Percentiles rank a stretch among this genome's conserved stretches.
phyloP scores from a whole-genome alignment of 2,888 invertebrate genomes.

The Phanerotoma sp. region DNA sequence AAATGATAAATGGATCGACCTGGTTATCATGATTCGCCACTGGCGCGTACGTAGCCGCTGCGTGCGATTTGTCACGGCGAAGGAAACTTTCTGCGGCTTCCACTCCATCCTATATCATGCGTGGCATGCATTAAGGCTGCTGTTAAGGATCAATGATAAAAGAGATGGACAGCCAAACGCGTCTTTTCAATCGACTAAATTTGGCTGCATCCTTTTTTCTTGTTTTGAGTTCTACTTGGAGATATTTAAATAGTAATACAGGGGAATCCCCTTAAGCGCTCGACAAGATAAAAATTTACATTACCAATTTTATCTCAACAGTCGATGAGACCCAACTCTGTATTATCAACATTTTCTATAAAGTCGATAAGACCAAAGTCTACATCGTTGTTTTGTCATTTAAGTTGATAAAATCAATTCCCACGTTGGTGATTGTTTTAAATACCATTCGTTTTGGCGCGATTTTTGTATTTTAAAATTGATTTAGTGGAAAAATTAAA shows the following conservation, averaged over 20 bases:
- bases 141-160: constrained; percentile 50
- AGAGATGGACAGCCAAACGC: constrained; percentile 43
- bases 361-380: no score
- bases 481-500: no score
- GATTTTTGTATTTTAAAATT: no score
- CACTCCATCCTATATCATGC: constrained; percentile 56
- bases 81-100: constrained; percentile 55
- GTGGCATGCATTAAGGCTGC: constrained; percentile 57
- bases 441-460: no score
- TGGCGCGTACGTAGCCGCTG: constrained; percentile 56
- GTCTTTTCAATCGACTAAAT: background rate
- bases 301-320: no score
- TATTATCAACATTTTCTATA: no score
- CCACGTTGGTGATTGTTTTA: no score
- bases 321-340: no score
- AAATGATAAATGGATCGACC: constrained; percentile 56
- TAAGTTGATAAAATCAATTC: no score
- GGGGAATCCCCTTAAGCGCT: background rate
- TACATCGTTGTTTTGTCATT: no score
- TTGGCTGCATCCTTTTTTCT: no score
- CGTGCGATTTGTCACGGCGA: constrained; percentile 53
- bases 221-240: background rate
- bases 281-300: no score
- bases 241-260: background rate
- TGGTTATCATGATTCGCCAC: constrained; percentile 57